Base-by-base conservation (phyloP, 2,113 vertebrate genomes). In the Enhydra lutris region DNA sequence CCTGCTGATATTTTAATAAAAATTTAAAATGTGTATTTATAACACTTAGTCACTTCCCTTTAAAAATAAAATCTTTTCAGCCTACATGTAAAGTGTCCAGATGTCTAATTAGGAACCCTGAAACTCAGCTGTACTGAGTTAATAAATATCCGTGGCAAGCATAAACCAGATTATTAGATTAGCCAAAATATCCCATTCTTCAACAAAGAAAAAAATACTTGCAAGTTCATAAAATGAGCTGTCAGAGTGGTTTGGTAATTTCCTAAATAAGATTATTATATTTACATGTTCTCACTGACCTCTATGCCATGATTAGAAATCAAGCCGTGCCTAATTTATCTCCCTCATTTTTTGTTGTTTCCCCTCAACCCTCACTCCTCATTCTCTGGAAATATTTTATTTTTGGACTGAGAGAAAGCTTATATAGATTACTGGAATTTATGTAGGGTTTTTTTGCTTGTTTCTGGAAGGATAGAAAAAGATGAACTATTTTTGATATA, bases 11-110 rank as follows among this genome's bases (percentile, higher is more conserved):
- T 89, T 95, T 98, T 95, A 95, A 50, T 78, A 91, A 55, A 81
- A 96, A 88, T 91, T 91, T 95, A 91, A 97, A 94, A 89, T 91
- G 36, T 73, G 34, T 94, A 95, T 89, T 94, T 96, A 81, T 73
- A 96, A 91, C 47, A 83, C 76, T 96, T 95, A 94, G 80, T 97
- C 95, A 96, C 69, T 93, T 97, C 69, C 83, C 84, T 95, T 93
- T 65, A 36, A 94, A 97, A 97, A 93, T 85, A 86, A 94, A 92
- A 86, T 82, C 26, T 89, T 96, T 95, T 88, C 87, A 96, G 87
- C 24, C 34, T 95, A 18, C 36, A 50, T 39, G 57, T 89, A 80
- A 92, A 94, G 63, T 34, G 59, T 57, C 92, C 96, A 97, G 92
- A 71, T 96, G 71, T 47, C 87, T 96, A 97, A 97, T 86, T 94